Conservation (phyloP, 92 coral and sea anemone genomes). For the Siderastrea radians region DNA sequence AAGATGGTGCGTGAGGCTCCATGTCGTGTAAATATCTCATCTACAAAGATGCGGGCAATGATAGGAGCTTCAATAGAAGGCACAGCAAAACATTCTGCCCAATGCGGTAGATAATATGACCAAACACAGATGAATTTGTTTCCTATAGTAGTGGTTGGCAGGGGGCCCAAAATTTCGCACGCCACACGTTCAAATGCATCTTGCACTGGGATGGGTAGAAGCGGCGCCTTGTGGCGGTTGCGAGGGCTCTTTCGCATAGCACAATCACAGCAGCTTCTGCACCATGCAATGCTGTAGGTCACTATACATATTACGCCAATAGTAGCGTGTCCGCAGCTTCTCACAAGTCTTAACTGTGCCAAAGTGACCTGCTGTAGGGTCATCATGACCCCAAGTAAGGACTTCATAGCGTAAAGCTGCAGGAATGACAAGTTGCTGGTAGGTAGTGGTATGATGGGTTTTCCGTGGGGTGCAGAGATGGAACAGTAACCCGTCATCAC, state of each 20-base stretch:
- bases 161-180: conserved; percentile 60
- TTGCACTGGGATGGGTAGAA: conserved; percentile 65
- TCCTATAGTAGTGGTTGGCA: conserved; percentile 46
- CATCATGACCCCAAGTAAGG: conserved; percentile 61
- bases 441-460: conserved; percentile 2
- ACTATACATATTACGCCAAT: conserved; percentile 64
- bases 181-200: conserved; percentile 56
- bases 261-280: conserved; percentile 50
- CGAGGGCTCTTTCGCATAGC: conserved; percentile 58
- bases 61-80: conserved; percentile 27
- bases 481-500: conserved; percentile 53
- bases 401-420: conserved; percentile 57
- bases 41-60: neutral
- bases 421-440: conserved; percentile 57
- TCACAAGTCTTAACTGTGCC: conserved; percentile 71
- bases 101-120: conserved; percentile 47
- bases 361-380: conserved; percentile 62
- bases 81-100: conserved; percentile 55
- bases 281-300: conserved; percentile 65
- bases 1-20: conserved; percentile 56
- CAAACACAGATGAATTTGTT: conserved; percentile 64
- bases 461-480: conserved; percentile 50
- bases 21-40: conserved; percentile 48
- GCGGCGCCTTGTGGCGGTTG: conserved; percentile 39
- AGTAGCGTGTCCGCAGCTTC: conserved; percentile 63